These are phyloP conservation scores for Lycophotia porphyrea DNA, from an alignment of 2,888 invertebrate genomes.

Conservation along the genomic window DNA sequence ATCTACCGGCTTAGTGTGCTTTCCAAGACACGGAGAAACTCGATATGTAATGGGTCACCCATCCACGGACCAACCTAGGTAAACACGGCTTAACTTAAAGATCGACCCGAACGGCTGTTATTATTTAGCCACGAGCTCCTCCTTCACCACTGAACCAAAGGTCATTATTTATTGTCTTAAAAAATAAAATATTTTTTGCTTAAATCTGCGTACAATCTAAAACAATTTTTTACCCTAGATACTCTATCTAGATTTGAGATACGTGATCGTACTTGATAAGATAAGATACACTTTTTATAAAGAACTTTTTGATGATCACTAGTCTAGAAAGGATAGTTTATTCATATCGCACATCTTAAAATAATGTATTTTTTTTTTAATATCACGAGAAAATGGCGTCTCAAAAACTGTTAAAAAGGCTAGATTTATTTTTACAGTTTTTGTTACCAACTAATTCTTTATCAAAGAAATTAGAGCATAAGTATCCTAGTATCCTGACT, in stretches of 20 bases:
- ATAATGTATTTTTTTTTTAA: neutral
- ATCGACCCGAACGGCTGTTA: neutral
- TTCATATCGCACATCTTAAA: neutral
- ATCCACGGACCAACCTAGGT: neutral
- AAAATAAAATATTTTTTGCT: neutral
- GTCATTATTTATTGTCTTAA: neutral
- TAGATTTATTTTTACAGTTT: neutral
- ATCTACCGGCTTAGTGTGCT: neutral
- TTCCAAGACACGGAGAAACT: neutral
- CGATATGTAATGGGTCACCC: neutral
- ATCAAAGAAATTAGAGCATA: no score
- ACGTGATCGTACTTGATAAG: conserved; percentile 8
- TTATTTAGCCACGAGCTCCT: neutral
- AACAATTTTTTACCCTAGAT: neutral
- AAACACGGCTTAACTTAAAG: neutral
- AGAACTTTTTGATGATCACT: neutral
- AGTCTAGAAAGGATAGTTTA: neutral
- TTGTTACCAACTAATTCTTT: no score
- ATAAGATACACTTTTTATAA: neutral
- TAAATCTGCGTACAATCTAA: conserved; percentile 1
- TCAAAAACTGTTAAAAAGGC: neutral
- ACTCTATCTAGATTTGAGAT: conserved; percentile 1
- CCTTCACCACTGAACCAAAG: neutral
- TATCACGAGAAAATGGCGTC: neutral
- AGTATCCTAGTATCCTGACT: no score